Conservation (phyloP, 2,888 invertebrate species). For the Leptopterna dolabrata region DNA sequence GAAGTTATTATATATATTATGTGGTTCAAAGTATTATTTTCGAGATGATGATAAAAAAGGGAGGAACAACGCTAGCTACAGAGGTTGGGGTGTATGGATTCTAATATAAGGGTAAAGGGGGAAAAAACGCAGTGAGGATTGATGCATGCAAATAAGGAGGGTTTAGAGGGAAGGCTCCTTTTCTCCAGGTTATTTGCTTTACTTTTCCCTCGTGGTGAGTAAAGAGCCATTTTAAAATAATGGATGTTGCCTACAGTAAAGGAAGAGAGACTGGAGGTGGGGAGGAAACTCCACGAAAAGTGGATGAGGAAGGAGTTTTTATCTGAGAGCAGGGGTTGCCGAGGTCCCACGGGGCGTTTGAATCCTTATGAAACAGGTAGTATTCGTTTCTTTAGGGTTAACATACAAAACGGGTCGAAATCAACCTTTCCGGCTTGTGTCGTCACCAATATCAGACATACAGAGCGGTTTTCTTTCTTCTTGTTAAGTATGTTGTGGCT, state of each 20-base stretch:
- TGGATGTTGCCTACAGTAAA: conserved; percentile 45
- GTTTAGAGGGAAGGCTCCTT: conserved; percentile 27
- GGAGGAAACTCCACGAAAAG: background rate
- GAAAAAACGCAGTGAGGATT: conserved; percentile 37
- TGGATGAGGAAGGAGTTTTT: background rate
- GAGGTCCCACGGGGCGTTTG: conserved; percentile 38
- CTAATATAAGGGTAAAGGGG: conserved; percentile 21
- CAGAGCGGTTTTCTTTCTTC: background rate
- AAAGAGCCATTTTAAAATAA: conserved; percentile 56
- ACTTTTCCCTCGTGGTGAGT: conserved; percentile 54
- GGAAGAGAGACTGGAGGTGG: background rate
- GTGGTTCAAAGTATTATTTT: conserved; percentile 39
- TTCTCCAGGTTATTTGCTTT: conserved; percentile 53
- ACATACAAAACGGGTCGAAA: conserved; percentile 17
- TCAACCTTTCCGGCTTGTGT: background rate
- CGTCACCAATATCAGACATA: conserved; percentile 27
- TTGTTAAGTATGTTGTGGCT: background rate
- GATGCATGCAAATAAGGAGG: conserved; percentile 55
- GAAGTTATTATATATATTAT: conserved; percentile 41
- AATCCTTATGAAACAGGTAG: conserved; percentile 56
- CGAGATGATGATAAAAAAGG: conserved; percentile 43
- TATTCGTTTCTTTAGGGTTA: conserved; percentile 25
- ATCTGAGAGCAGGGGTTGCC: background rate
- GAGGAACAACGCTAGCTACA: background rate
- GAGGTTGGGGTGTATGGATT: conserved; percentile 31